Conservation (phyloP, 2,797 vertebrate species). For the Sebastes oblongus region DNA sequence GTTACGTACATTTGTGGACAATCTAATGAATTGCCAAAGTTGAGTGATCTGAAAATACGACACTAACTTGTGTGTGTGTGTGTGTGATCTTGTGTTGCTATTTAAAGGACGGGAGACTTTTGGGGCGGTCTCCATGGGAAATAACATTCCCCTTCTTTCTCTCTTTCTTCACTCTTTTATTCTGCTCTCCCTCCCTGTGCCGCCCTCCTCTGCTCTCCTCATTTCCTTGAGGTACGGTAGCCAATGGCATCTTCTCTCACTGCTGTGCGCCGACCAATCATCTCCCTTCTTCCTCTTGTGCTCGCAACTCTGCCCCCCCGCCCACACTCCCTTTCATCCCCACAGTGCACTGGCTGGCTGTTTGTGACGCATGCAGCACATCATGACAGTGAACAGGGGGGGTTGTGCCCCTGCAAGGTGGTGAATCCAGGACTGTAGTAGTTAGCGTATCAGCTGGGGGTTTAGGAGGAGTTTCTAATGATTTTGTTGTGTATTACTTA, state of each 20-base stretch:
- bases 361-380: constrained; percentile 73
- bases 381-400: constrained; percentile 20
- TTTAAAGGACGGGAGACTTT: constrained; percentile 30
- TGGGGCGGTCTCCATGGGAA: constrained; percentile 35
- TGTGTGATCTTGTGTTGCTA: constrained; percentile 24
- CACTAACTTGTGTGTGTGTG: not conserved
- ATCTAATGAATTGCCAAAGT: not conserved
- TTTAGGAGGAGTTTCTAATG: not conserved
- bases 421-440: constrained; percentile 69
- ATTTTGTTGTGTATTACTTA: not conserved
- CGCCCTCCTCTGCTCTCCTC: constrained; percentile 77
- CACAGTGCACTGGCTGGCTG: constrained; percentile 55
- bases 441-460: not conserved
- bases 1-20: not conserved
- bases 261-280: constrained; percentile 62
- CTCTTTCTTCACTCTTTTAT: constrained; percentile 56
- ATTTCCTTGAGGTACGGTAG: constrained; percentile 84
- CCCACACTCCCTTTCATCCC: not conserved
- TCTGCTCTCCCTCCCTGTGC: constrained; percentile 69
- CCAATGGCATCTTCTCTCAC: constrained; percentile 64
- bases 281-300: constrained; percentile 51
- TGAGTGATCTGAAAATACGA: constrained; percentile 13
- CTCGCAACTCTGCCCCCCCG: constrained; percentile 3
- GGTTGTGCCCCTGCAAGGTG: constrained; percentile 51
- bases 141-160: constrained; percentile 66